Base-by-base conservation (phyloP, 2,113 vertebrate species). In the Ptilorrhoa leucosticta region DNA sequence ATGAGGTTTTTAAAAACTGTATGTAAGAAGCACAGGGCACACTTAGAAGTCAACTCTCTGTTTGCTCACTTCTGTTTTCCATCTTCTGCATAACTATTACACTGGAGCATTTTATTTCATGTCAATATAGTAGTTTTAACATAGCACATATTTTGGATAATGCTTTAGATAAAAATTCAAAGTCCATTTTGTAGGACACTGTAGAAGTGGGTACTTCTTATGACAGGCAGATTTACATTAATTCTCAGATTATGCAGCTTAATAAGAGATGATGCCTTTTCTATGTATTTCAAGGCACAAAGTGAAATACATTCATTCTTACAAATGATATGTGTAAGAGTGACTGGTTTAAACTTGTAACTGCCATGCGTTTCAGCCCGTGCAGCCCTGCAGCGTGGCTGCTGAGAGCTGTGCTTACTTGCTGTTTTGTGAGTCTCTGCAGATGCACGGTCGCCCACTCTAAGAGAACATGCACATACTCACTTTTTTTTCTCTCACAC, bases 361-460 rank as follows among this genome's bases (percentile, higher is more conserved):
- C 51, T 96, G 97, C 92, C 97, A 96, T 94, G 95, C 96, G 96
- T 78, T 92, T 90, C 85, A 90, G 64, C 17, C 83, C 11, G 73
- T 66, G 77, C 83, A 84, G 90, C 89, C 95, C 95, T 91, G 95
- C 96, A 94, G 96, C 89, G 68, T 37, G 90, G 53, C 96, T 97
- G 96, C 96, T 95, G 90, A 93, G 96, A 91, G 96, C 97, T 95
- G 61, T 77, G 96, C 97, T 96, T 95, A 50, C 95, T 95, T 92
- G 97, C 97, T 97, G 85, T 61, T 96, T 75, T 91, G 92, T 83
- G 93, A 97, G 75, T 69, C 88, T 96, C 91, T 94, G 97, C 96
- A 96, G 95, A 94, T 83, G 79, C 94, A 96, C 33, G 31, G 72
- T 97, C 68, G 31, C 94, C 86, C 85, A 93, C 76, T 93, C 79